Conservation (phyloP, 2,113 vertebrate species). For the Thryonomys swinderianus region DNA sequence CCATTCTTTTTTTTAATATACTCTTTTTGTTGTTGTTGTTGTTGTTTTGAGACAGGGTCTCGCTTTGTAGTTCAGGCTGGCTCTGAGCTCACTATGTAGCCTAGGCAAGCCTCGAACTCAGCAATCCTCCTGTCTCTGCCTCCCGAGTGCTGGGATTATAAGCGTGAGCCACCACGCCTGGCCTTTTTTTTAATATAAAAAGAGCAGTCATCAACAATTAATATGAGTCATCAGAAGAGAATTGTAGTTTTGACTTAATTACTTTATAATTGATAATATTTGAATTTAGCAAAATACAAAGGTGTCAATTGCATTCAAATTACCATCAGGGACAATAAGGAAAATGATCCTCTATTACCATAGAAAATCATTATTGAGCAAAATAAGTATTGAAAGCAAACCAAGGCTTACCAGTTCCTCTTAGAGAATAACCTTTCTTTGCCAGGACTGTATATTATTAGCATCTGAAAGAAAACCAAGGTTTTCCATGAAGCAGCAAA, state of each 20-base stretch:
- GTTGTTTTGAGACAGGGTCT: no score
- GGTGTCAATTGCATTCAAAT: slow-evolving; percentile 33
- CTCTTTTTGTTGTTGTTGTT: no score
- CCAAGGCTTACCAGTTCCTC: slow-evolving; percentile 59
- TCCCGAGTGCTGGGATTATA: no score
- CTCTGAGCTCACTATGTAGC: no score
- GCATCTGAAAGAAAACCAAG: slow-evolving; percentile 84
- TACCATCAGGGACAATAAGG: slow-evolving; percentile 33
- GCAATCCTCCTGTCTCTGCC: no score
- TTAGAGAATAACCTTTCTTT: slow-evolving; percentile 75
- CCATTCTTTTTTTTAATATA: slow-evolving; percentile 22
- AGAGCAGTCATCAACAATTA: background rate
- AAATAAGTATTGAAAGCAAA: slow-evolving; percentile 73
- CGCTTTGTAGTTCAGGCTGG: no score
- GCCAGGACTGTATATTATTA: slow-evolving; percentile 77
- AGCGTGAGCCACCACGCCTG: no score
- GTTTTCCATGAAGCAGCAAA: slow-evolving; percentile 83
- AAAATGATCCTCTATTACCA: slow-evolving; percentile 14
- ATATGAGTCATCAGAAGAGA: background rate
- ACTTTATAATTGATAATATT: slow-evolving; percentile 43
- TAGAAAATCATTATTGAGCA: slow-evolving; percentile 68
- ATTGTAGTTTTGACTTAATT: slow-evolving; percentile 17
- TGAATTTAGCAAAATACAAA: slow-evolving; percentile 43
- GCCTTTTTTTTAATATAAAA: no score
- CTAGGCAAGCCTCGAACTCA: no score